phyloP scores from a whole-genome alignment of 2,113 vertebrate genomes.

The Nanger granti region DNA sequence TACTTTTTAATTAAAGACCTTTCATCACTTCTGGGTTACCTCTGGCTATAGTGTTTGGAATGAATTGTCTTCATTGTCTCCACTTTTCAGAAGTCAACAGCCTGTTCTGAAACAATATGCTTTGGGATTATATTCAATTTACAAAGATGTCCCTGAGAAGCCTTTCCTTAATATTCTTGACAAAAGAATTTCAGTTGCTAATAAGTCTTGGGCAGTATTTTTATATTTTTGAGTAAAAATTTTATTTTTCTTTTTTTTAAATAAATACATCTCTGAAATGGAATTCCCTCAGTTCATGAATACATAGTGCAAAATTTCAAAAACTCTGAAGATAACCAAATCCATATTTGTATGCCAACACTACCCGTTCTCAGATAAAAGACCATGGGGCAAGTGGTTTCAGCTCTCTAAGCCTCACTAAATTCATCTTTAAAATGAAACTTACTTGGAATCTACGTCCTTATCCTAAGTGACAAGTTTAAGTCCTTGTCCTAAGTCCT shows the following conservation, averaged over 20 bases:
- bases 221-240: neutral
- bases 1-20: neutral
- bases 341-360: neutral
- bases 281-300: neutral
- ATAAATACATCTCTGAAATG: neutral
- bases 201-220: neutral
- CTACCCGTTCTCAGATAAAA: neutral
- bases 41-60: neutral
- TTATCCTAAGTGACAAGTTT: neutral
- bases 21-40: neutral
- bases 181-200: neutral
- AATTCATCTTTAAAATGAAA: neutral
- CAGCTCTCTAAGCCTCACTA: neutral
- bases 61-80: neutral
- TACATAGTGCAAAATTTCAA: neutral
- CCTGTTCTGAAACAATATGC: neutral
- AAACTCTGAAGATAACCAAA: neutral
- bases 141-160: neutral
- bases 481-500: neutral
- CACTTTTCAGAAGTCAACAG: neutral
- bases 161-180: neutral
- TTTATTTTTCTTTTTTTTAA: neutral
- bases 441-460: neutral
- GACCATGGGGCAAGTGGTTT: neutral
- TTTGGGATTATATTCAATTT: neutral